Conservation (phyloP, 2,797 vertebrate genomes). For the Paratrypauchen microcephalus region DNA sequence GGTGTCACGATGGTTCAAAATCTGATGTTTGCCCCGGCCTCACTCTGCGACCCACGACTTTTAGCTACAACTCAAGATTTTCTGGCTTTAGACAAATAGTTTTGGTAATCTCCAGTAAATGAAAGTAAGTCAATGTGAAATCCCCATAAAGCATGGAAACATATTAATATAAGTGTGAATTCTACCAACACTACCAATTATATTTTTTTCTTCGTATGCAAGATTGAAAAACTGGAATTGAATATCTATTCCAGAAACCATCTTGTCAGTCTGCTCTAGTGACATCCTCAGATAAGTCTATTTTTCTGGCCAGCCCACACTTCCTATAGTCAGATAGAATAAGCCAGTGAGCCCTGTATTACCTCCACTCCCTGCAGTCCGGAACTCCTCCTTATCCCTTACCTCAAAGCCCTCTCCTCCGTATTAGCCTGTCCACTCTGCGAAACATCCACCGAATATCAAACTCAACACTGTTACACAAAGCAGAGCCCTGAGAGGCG, state of each 20-base stretch:
- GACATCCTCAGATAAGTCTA: conserved; percentile 6
- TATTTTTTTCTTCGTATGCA: no score
- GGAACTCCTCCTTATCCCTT: not conserved
- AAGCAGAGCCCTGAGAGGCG: not conserved
- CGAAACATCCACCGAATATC: not conserved
- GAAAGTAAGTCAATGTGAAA: no score
- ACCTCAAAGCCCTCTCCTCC: not conserved
- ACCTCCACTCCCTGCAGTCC: not conserved
- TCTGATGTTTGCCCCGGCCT: no score
- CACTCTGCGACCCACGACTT: no score
- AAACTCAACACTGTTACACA: not conserved
- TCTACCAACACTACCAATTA: no score
- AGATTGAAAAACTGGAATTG: not conserved
- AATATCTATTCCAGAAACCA: not conserved
- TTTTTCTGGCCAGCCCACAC: conserved; percentile 15
- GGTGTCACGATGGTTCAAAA: no score
- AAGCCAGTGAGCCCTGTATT: conserved; percentile 17
- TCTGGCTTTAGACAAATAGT: no score
- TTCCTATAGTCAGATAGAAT: conserved; percentile 22
- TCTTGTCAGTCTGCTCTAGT: conserved; percentile 13
- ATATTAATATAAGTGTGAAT: no score
- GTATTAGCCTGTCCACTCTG: not conserved
- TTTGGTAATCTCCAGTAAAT: no score
- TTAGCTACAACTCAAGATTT: no score
- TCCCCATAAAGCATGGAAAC: no score